Conservation (phyloP, 2,797 vertebrate genomes). For the Avahi laniger region DNA sequence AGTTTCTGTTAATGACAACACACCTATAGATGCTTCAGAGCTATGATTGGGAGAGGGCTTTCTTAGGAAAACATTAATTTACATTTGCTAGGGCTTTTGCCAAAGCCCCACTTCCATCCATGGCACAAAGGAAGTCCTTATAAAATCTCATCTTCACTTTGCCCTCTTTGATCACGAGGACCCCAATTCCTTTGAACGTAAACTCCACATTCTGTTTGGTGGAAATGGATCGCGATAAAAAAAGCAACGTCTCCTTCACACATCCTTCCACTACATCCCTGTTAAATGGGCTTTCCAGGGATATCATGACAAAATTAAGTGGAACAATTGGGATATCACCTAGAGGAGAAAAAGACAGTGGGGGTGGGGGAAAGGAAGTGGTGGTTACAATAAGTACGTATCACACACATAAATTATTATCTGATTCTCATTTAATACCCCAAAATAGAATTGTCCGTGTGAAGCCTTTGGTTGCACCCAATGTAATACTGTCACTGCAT, state of each 20-base stretch:
- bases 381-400: slow-evolving; percentile 11
- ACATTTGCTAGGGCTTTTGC: slow-evolving; percentile 85
- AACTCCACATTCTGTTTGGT: slow-evolving; percentile 83
- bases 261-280: slow-evolving; percentile 88
- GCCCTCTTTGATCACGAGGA: slow-evolving; percentile 84
- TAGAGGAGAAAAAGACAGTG: slow-evolving; percentile 54
- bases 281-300: slow-evolving; percentile 83
- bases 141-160: slow-evolving; percentile 91
- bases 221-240: slow-evolving; percentile 85
- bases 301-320: slow-evolving; percentile 87
- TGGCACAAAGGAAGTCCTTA: slow-evolving; percentile 85
- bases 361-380: neutral
- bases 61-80: slow-evolving; percentile 72
- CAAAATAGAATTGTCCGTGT: slow-evolving; percentile 4
- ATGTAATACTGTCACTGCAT: neutral
- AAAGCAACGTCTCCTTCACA: slow-evolving; percentile 86
- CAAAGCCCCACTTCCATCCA: slow-evolving; percentile 85
- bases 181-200: slow-evolving; percentile 87
- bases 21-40: neutral
- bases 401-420: neutral
- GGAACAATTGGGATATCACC: slow-evolving; percentile 87
- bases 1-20: slow-evolving; percentile 5
- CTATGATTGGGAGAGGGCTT: neutral
- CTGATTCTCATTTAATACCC: neutral
- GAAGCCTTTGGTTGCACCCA: neutral